A percentile compares a stretch with the other conserved stretches of the same genome.
phyloP scores from a whole-genome alignment of 1,140 invertebrate genomes.

The Solen grandis region DNA sequence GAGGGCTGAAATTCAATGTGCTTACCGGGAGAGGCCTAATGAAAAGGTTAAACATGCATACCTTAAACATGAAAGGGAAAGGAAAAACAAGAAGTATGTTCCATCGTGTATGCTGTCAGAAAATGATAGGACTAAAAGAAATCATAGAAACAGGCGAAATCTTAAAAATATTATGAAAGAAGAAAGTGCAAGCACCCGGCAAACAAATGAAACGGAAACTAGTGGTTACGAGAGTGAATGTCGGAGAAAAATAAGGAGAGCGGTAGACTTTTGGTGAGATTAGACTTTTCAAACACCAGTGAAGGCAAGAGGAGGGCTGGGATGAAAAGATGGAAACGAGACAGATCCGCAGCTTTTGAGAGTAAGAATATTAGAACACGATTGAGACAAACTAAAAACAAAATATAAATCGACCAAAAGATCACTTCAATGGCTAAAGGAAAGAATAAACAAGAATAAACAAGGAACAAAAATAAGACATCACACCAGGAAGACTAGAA shows the following conservation, averaged over 20 bases:
- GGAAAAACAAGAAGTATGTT: slow-evolving; percentile 12
- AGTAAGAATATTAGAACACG: background rate
- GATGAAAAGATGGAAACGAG: slow-evolving; percentile 26
- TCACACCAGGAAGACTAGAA: background rate
- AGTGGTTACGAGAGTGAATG: slow-evolving; percentile 24
- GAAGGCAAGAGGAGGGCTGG: slow-evolving; percentile 15
- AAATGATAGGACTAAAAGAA: slow-evolving; percentile 6
- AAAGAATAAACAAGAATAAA: no score
- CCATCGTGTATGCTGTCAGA: slow-evolving; percentile 6
- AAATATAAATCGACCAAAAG: background rate
- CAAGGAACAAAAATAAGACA: no score
- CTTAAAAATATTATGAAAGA: slow-evolving; percentile 15
- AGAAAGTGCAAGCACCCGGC: background rate
- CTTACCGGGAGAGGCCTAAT: slow-evolving; percentile 23
- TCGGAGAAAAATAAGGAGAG: background rate
- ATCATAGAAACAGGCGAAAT: slow-evolving; percentile 11
- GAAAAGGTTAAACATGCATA: slow-evolving; percentile 37
- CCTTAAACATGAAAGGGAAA: slow-evolving; percentile 31
- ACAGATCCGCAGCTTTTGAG: background rate
- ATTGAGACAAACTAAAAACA: slow-evolving; percentile 27
- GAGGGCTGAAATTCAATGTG: slow-evolving; percentile 18
- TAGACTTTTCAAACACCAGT: slow-evolving; percentile 14
- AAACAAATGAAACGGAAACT: background rate
- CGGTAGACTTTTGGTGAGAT: background rate
- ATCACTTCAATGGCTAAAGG: background rate